phyloP scores from a whole-genome alignment of 1,140 invertebrate genomes.

The Branchinecta lindahli region DNA sequence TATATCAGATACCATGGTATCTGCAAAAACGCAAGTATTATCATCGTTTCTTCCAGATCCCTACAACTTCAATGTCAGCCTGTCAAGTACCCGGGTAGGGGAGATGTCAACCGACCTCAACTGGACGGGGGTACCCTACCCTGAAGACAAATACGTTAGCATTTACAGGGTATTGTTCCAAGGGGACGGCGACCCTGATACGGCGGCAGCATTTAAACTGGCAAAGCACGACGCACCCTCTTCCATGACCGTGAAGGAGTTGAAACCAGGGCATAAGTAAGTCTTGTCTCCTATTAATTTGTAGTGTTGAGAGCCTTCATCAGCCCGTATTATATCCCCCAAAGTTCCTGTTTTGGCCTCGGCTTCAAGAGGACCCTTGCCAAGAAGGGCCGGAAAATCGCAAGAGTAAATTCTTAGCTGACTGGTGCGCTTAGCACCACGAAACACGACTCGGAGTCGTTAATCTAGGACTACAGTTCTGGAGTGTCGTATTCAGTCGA shows the following conservation, averaged over 20 bases:
- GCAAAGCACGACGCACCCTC: slow-evolving; percentile 59
- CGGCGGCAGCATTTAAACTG: slow-evolving; percentile 64
- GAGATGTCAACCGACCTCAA: slow-evolving; percentile 54
- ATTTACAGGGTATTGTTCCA: slow-evolving; percentile 73
- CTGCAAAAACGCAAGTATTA: too few relatives aligned
- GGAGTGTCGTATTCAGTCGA: too few relatives aligned
- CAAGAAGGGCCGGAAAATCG: too few relatives aligned
- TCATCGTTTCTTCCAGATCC: slow-evolving; percentile 38
- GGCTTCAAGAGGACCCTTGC: too few relatives aligned
- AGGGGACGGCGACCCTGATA: slow-evolving; percentile 47
- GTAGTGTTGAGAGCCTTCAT: too few relatives aligned
- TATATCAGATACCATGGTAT: too few relatives aligned
- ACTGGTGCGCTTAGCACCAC: too few relatives aligned
- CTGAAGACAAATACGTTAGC: slow-evolving; percentile 76
- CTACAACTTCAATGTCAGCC: slow-evolving; percentile 59
- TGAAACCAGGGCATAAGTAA: slow-evolving; percentile 57
- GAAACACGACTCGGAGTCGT: too few relatives aligned
- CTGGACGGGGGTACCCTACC: slow-evolving; percentile 66
- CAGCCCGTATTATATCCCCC: too few relatives aligned
- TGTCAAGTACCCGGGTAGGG: slow-evolving; percentile 55
- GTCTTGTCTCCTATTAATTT: slow-evolving; percentile 17
- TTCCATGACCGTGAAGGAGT: slow-evolving; percentile 45
- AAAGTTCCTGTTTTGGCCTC: too few relatives aligned
- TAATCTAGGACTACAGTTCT: too few relatives aligned
- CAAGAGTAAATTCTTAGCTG: too few relatives aligned